Conservation (phyloP, 2,888 invertebrate genomes). For the Thecocarcelia acutangulata region DNA sequence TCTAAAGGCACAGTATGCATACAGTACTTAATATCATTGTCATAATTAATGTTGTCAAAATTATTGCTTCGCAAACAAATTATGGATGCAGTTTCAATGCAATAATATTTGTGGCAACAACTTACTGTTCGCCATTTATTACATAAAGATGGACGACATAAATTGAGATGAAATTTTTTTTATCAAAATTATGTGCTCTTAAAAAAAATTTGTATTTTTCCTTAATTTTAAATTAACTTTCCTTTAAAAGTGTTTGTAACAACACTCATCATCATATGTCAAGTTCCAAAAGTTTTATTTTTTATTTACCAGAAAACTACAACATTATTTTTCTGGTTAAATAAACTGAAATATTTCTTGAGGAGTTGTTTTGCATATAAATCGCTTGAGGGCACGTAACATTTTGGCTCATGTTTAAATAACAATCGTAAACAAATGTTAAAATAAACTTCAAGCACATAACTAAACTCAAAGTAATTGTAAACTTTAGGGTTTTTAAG, state of each 20-base stretch:
- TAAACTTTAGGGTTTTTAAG: no score
- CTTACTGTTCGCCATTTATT: conserved; percentile 7
- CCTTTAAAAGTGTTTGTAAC: neutral
- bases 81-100: conserved; percentile 32
- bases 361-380: conserved; percentile 7
- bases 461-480: no score
- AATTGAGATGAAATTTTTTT: conserved; percentile 8
- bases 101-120: conserved; percentile 11
- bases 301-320: no score
- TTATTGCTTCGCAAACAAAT: conserved; percentile 27
- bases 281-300: conserved; percentile 1
- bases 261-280: neutral
- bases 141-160: neutral
- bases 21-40: conserved; percentile 2
- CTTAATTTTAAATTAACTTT: neutral
- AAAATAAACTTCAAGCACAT: neutral
- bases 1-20: no score
- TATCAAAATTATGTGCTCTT: neutral
- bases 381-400: conserved; percentile 14
- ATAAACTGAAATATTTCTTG: conserved; percentile 6
- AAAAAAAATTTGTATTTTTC: neutral
- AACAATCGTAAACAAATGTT: conserved; percentile 16
- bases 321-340: neutral
- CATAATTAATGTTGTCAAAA: conserved; percentile 33
- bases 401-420: conserved; percentile 9